Conservation (phyloP, 2,888 invertebrate species). For the Tubulanus polymorphus region DNA sequence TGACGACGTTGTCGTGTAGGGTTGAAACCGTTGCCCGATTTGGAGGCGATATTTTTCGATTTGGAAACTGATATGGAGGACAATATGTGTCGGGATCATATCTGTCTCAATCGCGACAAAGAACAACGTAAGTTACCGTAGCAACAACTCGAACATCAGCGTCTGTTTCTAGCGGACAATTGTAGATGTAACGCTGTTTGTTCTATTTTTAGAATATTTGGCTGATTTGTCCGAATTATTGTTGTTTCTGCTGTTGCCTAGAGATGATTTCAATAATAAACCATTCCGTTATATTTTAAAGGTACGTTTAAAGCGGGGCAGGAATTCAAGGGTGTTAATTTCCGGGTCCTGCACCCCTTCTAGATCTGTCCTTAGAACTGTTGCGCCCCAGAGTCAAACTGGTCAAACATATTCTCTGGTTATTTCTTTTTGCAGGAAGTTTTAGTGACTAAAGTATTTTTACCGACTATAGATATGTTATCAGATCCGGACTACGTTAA, state of each 20-base stretch:
- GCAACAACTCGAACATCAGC: not conserved
- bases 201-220: slow-evolving; percentile 63
- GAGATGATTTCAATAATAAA: slow-evolving; percentile 79
- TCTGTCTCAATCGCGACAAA: slow-evolving; percentile 66
- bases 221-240: slow-evolving; percentile 77
- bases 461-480: slow-evolving; percentile 67
- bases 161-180: too few relatives aligned
- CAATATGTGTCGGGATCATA: slow-evolving; percentile 72
- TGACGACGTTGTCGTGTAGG: slow-evolving; percentile 19
- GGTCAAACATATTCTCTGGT: not conserved
- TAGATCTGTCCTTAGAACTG: too few relatives aligned
- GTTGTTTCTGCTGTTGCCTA: slow-evolving; percentile 75
- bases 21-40: slow-evolving; percentile 38
- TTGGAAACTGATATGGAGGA: slow-evolving; percentile 83
- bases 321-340: too few relatives aligned
- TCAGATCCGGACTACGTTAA: slow-evolving; percentile 91
- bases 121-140: slow-evolving; percentile 55
- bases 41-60: slow-evolving; percentile 82
- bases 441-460: slow-evolving; percentile 68
- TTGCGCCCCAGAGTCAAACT: slow-evolving; percentile 1
- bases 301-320: slow-evolving; percentile 44
- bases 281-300: slow-evolving; percentile 68
- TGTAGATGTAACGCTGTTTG: slow-evolving; percentile 8
- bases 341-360: too few relatives aligned
- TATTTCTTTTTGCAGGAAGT: slow-evolving; percentile 62